Base-by-base conservation (phyloP, 35 echinoderm and acorn worm species). In the Apostichopus californicus region DNA sequence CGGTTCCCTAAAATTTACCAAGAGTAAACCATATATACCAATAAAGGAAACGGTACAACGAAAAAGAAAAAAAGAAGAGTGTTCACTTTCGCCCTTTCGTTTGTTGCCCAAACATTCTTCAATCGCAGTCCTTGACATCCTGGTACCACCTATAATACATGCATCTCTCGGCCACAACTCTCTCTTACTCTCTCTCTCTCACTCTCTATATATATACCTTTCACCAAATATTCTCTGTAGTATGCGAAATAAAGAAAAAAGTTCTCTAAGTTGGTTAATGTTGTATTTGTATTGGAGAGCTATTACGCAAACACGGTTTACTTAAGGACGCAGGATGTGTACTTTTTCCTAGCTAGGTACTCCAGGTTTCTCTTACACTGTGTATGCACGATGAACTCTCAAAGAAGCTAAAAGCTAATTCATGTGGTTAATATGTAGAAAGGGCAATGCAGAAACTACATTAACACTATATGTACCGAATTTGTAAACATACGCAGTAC, bases 241-340 rank as follows among this genome's bases (percentile, higher is more conserved):
- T 55, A 34, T 83, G 80, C 52, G 80, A 83, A 83, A 83, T 57
- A 6, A 83, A 83, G 64, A 18, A 83, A 56, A 56, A 56, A 17
- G 52, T 56, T 83, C 80, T 83, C 12, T 13, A 13, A 83, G 80
- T 17, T n/a, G 24, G 80, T 34, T 68, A 14, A 34, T 18, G 80
- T 46, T 56, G 25, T 83, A 17, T 83, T 83, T 83, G 80, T 55
- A 55, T 83, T 83, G 55, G 80, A 83, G 34, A 83, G 55, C 80
- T 83, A 83, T 83, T 83, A 83, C 80, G 80, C 80, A 83, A 83
- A 83, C 80, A 55, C 14, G 80, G 80, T 83, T 83, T 83, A 55
- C 80, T 83, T 56, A 53, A 68, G 64, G 80, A 55, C 80, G 55
- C 80, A 53, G 26, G n/a, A 17, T 83, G 80, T 83, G 80, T 83